Base-by-base conservation (phyloP, 1,140 invertebrate species). In the Plectrocnemia conspersa region DNA sequence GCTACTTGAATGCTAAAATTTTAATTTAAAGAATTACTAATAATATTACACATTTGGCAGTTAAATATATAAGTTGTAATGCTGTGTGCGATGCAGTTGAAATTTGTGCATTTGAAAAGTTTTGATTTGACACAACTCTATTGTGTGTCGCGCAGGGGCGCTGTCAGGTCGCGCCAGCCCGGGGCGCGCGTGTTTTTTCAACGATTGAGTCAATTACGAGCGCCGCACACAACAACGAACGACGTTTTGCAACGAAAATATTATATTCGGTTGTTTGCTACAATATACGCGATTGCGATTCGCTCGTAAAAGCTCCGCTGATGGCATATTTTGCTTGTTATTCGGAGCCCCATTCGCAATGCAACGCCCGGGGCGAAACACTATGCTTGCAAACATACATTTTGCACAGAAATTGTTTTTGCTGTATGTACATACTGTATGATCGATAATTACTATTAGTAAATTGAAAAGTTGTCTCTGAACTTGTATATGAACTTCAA, bases 241-340 rank as follows among this genome's bases (percentile, higher is more conserved):
- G 40, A 27, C 47, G 52, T 38, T 42, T 38, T 24, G 32, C 18
- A 35, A 33, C 47, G 44, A 27, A 54, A 52, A 55, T 55, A 59
- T 50, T 52, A 59, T 46, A 52, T 56, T 56, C 53, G 21, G 46
- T 56, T 59, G 58, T 59, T 59, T 55, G 58, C 53, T 52, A 59
- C 53, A 59, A 59, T 59, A 59, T n/a, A 55, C 53, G 32, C 41
- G 36, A 52, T 15, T 7, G 27, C 27, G 27, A 29, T 9, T 29
- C 7, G n/a, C 27, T 29, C 27, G n/a, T 29, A 29, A 29, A 29
- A n/a, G n/a, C n/a, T n/a, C n/a, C n/a, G n/a, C n/a, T n/a, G n/a
- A n/a, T n/a, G n/a, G n/a, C n/a, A n/a, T n/a, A n/a, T n/a, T n/a
- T 5, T 10, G 15, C 10, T 6, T 38, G 15, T 10, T 19, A 22